Evolutionary conservation across 2,797 vertebrate genomes (phyloP).

Genomic region (Tapirus indicus): DNA sequence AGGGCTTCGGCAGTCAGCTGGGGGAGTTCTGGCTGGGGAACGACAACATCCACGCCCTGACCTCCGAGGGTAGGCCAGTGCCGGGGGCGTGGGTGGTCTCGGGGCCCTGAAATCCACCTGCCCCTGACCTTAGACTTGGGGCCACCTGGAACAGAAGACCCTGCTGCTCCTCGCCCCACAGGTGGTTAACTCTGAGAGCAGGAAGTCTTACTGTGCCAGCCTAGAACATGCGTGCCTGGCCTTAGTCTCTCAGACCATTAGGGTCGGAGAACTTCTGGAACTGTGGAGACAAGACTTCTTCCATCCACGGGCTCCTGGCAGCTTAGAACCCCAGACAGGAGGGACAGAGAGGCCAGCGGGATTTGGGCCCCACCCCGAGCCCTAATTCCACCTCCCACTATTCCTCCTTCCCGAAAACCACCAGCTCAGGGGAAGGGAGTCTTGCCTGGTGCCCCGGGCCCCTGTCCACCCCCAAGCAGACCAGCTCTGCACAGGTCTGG

Average conservation of each 20-base stretch:
- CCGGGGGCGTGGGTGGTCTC: accelerated
- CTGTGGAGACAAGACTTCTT: neutral
- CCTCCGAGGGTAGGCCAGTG: neutral
- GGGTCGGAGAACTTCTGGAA: accelerated
- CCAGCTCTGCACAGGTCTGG: neutral
- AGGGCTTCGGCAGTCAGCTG: constrained; percentile 83
- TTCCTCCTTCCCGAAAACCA: neutral
- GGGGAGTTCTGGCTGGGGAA: constrained; percentile 88
- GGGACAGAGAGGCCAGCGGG: neutral
- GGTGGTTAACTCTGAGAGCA: too few species aligned
- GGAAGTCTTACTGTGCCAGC: neutral
- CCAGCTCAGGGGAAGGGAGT: neutral
- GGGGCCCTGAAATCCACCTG: neutral
- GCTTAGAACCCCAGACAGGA: neutral
- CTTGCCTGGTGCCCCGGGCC: too few species aligned
- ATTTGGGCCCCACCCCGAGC: neutral
- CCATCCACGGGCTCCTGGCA: accelerated
- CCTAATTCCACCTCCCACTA: neutral
- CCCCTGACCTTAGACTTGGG: neutral
- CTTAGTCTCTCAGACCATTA: accelerated
- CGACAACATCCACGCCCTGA: constrained; percentile 74
- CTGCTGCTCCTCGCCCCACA: accelerated
- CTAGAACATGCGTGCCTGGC: accelerated
- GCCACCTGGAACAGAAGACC: accelerated
- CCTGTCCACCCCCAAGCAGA: neutral